These are phyloP conservation scores for Caloenas nicobarica DNA, from an alignment of 2,113 vertebrate species.

Conservation along the genomic window DNA sequence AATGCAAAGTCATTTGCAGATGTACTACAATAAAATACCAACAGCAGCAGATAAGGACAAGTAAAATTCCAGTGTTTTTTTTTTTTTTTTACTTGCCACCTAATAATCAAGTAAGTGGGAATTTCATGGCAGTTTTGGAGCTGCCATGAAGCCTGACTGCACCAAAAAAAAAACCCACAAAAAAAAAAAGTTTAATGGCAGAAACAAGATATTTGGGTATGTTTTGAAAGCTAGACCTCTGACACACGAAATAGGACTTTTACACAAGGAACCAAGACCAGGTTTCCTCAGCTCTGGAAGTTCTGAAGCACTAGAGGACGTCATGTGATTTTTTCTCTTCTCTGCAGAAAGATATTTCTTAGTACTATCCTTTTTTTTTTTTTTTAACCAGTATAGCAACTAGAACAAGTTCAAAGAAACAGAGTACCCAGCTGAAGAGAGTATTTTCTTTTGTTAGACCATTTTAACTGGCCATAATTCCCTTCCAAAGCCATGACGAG, in stretches of 20 bases:
- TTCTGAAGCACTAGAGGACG: neutral
- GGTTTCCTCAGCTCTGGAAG: neutral
- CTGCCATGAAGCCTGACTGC: neutral
- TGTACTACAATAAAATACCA: neutral
- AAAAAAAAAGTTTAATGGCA: neutral
- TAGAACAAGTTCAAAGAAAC: neutral
- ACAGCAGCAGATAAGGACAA: neutral
- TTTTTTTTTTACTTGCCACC: neutral
- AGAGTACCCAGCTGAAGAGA: neutral
- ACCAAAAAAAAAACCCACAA: neutral
- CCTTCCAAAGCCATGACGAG: neutral
- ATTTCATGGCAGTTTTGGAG: neutral
- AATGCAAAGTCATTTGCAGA: neutral
- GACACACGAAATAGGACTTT: neutral
- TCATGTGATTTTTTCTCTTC: neutral
- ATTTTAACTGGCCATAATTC: neutral
- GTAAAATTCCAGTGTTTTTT: neutral
- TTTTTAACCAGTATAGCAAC: neutral
- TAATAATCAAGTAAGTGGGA: neutral
- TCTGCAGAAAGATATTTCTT: neutral
- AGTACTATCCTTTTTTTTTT: accelerated
- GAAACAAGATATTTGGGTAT: neutral
- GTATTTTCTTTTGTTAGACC: neutral
- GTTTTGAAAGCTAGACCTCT: neutral
- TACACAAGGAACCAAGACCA: neutral